Base-by-base conservation (phyloP, 2,113 vertebrate genomes). In the Notarius quadriscutis region DNA sequence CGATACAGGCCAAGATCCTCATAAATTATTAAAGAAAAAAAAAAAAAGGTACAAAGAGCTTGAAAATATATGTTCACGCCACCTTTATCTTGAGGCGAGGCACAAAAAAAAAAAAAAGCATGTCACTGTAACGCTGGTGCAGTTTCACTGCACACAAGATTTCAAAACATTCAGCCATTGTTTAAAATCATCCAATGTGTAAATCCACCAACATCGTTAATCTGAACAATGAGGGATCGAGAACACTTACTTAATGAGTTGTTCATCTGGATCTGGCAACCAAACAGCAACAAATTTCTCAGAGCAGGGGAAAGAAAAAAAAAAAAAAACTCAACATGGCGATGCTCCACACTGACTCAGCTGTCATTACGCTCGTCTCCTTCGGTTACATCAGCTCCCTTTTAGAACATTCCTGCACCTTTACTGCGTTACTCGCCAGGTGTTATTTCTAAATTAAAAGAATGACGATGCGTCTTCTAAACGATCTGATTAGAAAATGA, bases 81-180 rank as follows among this genome's bases (percentile, higher is more conserved):
- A 8, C 34, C 83, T 84, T 85, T 83, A 88, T 86, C 84, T 79
- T 8, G 18, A 87, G 86, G 83, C 71, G 58, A 87, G 79, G 62
- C 30, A 14, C 77, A n/a, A 14, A 14, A 81, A 57, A 27, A 18
- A 5, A 78, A 25, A 51, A 12, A 41, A 48, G 60, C 50, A 34
- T 63, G 84, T 62, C 63, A 50, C 86, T 25, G 86, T 25, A 62
- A 87, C 65, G 34, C 58, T 30, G 85, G 41, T 55, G 41, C 34
- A 34, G 48, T 22, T 14, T 14, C 14, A 50, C 48, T 9, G 51
- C 15, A 5, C 58, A 51, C 58, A 27, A 48, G 15, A 53, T 74
- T 80, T 30, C 14, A 5, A 87, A 89, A 75, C 48, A 30, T 25
- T 72, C 53, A 50, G 20, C 67, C 25, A 1, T 25, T 10, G 17